These are phyloP conservation scores for Ennomos quercinarius DNA, from an alignment of 2,888 invertebrate genomes.

Conservation along the genomic window DNA sequence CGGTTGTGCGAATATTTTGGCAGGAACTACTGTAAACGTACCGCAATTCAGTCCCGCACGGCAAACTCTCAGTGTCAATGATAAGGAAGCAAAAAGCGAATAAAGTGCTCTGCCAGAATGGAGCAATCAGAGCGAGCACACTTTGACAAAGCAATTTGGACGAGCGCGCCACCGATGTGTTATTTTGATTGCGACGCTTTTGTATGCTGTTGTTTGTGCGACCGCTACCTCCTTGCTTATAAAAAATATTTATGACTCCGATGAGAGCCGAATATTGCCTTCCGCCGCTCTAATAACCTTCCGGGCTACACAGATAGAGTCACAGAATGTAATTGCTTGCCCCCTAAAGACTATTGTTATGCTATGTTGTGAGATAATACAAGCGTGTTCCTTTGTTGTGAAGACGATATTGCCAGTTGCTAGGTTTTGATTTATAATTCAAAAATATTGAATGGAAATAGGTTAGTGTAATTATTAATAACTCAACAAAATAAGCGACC, in stretches of 20 bases:
- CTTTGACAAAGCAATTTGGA: slow-evolving; percentile 82
- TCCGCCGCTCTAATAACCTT: slow-evolving; percentile 59
- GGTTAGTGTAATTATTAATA: too few relatives aligned
- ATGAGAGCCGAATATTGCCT: slow-evolving; percentile 61
- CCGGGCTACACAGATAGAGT: slow-evolving; percentile 32
- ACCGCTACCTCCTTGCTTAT: slow-evolving; percentile 63
- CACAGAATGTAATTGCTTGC: slow-evolving; percentile 33
- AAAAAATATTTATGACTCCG: slow-evolving; percentile 66
- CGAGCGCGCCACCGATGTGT: slow-evolving; percentile 73
- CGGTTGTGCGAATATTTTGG: slow-evolving; percentile 17
- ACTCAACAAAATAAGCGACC: too few relatives aligned
- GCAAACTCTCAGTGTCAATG: slow-evolving; percentile 36
- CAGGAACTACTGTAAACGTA: slow-evolving; percentile 20
- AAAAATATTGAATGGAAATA: background rate
- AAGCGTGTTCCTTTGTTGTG: slow-evolving; percentile 2
- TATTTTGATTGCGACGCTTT: slow-evolving; percentile 81
- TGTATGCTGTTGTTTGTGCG: slow-evolving; percentile 70
- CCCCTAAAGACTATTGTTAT: slow-evolving; percentile 23
- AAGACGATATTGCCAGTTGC: slow-evolving; percentile 6
- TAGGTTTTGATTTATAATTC: background rate
- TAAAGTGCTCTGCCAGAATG: slow-evolving; percentile 65
- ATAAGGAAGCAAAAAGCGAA: slow-evolving; percentile 66
- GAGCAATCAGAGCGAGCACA: slow-evolving; percentile 81
- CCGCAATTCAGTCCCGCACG: slow-evolving; percentile 21
- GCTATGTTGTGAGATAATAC: slow-evolving; percentile 17